Base-by-base conservation (phyloP, 2,888 invertebrate species). In the Spialia ferax region DNA sequence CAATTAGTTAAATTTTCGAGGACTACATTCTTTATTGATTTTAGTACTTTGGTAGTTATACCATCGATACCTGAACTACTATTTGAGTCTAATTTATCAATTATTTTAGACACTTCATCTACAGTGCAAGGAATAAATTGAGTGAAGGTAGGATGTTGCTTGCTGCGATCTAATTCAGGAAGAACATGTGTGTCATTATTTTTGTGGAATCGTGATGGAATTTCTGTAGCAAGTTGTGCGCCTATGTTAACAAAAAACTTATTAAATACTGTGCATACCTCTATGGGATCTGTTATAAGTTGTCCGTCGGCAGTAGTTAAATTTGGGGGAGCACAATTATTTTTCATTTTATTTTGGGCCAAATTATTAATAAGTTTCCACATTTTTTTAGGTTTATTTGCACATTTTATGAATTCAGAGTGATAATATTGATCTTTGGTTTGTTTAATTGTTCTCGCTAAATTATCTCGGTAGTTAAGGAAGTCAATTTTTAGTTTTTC, bases 321-420 rank as follows among this genome's bases (percentile, higher is more conserved):
- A 56, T 75, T 76, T 76, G 77, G 80, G 77, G 79, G 84, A 82
- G 82, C 80, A 82, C 78, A 77, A 76, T 69, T 73, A 73, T 71
- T 74, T 74, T 74, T 69, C 72, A 75, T 69, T 76, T 75, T 67
- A 71, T 69, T 68, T 69, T 69, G 71, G 67, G 74, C 72, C 66
- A 63, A 1, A 0, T 26, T 54, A n/a, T 73, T 70, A 5, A 74
- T 72, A 0, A 75, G 18, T 1, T 55, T 45, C 73, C 74, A 74
- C 70, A 73, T 73, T 59, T 73, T 71, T 22, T 69, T 70, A 0
- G 73, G 73, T 32, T 73, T 70, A 20, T 42, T 69, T 8, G 26
- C 13, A 66, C 68, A 69, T 18, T 69, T 69, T 1, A 13, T 48
- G 45, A 73, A 75, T 50, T 63, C 26, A 6, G 62, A 42, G 11